Percentiles rank a stretch among this genome's conserved stretches.
These are phyloP conservation scores for Asbolus verrucosus DNA, from an alignment of 1,140 invertebrate species.

Conservation along the genomic window DNA sequence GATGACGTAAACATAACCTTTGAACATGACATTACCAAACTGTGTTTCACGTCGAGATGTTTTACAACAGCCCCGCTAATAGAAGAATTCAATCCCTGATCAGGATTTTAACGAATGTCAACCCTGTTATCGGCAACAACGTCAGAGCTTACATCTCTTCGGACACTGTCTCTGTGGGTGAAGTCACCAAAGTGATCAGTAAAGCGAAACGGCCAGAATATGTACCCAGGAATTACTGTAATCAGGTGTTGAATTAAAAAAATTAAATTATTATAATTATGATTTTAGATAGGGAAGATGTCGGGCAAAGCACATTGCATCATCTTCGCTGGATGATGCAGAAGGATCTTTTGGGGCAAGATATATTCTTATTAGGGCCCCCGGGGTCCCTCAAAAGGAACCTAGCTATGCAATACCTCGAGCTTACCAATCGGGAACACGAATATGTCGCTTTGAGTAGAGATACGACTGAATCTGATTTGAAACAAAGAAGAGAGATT, in stretches of 20 bases:
- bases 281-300: slow-evolving; percentile 59
- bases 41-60: slow-evolving; percentile 43
- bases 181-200: slow-evolving; percentile 76
- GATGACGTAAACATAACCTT: slow-evolving; percentile 53
- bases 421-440: slow-evolving; percentile 88
- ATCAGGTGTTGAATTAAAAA: slow-evolving; percentile 66
- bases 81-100: slow-evolving; percentile 49
- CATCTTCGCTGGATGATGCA: slow-evolving; percentile 95
- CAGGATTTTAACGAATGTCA: slow-evolving; percentile 49
- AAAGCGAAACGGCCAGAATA: slow-evolving; percentile 78
- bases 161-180: slow-evolving; percentile 78
- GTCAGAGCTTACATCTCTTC: slow-evolving; percentile 66
- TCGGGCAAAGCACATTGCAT: slow-evolving; percentile 79
- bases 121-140: slow-evolving; percentile 39
- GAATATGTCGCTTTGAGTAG: slow-evolving; percentile 95
- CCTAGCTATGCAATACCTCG: slow-evolving; percentile 88
- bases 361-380: slow-evolving; percentile 94
- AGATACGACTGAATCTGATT: slow-evolving; percentile 96
- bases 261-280: slow-evolving; percentile 29
- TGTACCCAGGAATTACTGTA: slow-evolving; percentile 87
- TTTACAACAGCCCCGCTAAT: slow-evolving; percentile 31
- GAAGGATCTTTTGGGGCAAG: slow-evolving; percentile 92
- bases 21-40: slow-evolving; percentile 43
- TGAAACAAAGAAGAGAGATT: slow-evolving; percentile 96
- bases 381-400: slow-evolving; percentile 82